These are phyloP conservation scores for Furnarius figulus DNA, from an alignment of 2,113 vertebrate species.

Conservation along the genomic window DNA sequence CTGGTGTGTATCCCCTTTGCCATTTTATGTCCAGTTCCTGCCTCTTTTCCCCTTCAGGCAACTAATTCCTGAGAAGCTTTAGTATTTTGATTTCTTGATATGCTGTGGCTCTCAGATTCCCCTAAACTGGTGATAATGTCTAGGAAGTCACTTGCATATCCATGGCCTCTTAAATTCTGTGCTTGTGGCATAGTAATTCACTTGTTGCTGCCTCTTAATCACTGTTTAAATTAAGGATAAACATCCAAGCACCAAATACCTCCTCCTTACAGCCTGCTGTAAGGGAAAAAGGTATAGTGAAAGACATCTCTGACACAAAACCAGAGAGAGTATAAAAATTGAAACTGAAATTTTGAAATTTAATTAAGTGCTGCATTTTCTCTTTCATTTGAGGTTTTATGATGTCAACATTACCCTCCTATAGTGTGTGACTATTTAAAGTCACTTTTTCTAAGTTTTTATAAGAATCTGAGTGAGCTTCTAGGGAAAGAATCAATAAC, in stretches of 20 bases:
- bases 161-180: not conserved
- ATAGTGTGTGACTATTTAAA: not conserved
- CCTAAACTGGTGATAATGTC: not conserved
- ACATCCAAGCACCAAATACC: not conserved
- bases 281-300: not conserved
- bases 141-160: not conserved
- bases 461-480: not conserved
- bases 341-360: not conserved
- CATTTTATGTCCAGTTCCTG: not conserved
- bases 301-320: not conserved
- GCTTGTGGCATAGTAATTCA: not conserved
- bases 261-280: not conserved
- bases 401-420: not conserved
- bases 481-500: not conserved
- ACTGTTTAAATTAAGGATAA: not conserved
- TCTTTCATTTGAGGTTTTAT: not conserved
- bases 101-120: not conserved
- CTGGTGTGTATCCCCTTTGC: not conserved
- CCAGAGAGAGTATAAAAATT: not conserved
- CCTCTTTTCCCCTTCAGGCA: not conserved
- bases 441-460: not conserved
- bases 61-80: not conserved
- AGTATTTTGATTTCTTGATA: not conserved
- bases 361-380: not conserved
- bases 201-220: not conserved